Evolutionary conservation across 2,888 invertebrate species (phyloP).

Genomic region (Orthonychiurus folsomi): DNA sequence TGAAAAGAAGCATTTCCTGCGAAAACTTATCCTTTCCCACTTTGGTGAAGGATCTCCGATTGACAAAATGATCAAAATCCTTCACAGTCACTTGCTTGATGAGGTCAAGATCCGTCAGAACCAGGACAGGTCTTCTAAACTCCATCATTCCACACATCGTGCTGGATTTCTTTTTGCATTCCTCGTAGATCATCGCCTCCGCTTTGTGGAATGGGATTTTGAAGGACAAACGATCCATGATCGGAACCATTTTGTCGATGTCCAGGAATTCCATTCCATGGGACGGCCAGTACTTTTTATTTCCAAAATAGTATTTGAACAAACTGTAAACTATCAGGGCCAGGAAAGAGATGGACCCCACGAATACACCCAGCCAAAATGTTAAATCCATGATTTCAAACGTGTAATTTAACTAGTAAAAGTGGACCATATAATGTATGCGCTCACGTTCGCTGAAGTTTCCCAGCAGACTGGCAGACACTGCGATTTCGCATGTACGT

Average conservation of each 20-base stretch:
- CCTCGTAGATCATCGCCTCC: background rate
- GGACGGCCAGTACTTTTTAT: background rate
- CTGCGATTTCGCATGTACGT: no score
- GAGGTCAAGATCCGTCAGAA: background rate
- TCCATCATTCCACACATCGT: background rate
- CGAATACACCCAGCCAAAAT: no score
- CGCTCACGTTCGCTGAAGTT: no score
- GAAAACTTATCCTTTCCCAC: background rate
- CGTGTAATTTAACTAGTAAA: no score
- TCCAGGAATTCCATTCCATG: background rate
- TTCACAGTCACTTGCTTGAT: constrained; percentile 3
- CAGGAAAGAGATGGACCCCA: no score
- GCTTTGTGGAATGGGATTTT: background rate
- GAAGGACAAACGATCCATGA: background rate
- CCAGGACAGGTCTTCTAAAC: background rate
- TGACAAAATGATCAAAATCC: constrained; percentile 10
- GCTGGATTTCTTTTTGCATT: background rate
- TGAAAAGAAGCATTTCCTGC: background rate
- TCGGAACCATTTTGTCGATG: background rate
- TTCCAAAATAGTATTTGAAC: background rate
- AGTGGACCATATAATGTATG: no score
- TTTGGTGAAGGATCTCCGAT: background rate
- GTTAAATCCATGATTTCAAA: no score
- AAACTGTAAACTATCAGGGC: background rate
- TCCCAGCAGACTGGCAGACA: no score